Percentiles rank a stretch among this genome's conserved stretches.
Evolutionary conservation across 2,888 invertebrate genomes (phyloP).

Genomic region (Phyllotreta cruciferae): DNA sequence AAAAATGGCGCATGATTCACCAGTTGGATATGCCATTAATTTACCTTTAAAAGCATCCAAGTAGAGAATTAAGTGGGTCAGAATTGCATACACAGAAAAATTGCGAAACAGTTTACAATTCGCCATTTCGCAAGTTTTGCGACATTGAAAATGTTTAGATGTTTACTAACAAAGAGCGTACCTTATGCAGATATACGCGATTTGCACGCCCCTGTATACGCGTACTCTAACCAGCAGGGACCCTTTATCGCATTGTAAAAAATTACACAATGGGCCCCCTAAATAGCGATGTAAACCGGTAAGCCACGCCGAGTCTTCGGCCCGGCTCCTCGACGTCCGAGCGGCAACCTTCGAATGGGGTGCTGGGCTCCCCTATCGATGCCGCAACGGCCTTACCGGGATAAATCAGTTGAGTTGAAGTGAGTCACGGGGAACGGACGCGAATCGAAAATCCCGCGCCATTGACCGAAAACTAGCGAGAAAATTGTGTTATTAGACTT

Average conservation of each 20-base stretch:
- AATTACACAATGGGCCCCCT: slow-evolving; percentile 48
- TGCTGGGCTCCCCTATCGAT: slow-evolving; percentile 52
- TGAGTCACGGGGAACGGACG: slow-evolving; percentile 51
- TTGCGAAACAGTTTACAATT: too few relatives aligned
- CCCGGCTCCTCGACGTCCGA: slow-evolving; percentile 39
- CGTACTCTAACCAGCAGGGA: slow-evolving; percentile 32
- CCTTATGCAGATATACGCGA: slow-evolving; percentile 2
- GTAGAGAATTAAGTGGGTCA: too few relatives aligned
- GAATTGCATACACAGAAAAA: too few relatives aligned
- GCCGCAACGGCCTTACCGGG: slow-evolving; percentile 49
- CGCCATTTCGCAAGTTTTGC: too few relatives aligned
- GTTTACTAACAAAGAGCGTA: neutral
- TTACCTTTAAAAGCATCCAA: too few relatives aligned
- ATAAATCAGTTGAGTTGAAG: slow-evolving; percentile 53
- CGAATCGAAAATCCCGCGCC: slow-evolving; percentile 14
- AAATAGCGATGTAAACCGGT: slow-evolving; percentile 53
- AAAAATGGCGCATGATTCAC: too few relatives aligned
- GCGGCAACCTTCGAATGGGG: slow-evolving; percentile 51
- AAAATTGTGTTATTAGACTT: too few relatives aligned
- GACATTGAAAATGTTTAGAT: too few relatives aligned
- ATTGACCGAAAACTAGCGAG: neutral
- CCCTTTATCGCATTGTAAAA: slow-evolving; percentile 45
- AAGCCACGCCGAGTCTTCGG: slow-evolving; percentile 48
- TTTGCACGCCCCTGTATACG: slow-evolving; percentile 31
- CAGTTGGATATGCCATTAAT: too few relatives aligned